A percentile compares a stretch with the other conserved stretches of the same genome.
phyloP scores from a whole-genome alignment of 2,888 invertebrate species.

The Seira ritae region DNA sequence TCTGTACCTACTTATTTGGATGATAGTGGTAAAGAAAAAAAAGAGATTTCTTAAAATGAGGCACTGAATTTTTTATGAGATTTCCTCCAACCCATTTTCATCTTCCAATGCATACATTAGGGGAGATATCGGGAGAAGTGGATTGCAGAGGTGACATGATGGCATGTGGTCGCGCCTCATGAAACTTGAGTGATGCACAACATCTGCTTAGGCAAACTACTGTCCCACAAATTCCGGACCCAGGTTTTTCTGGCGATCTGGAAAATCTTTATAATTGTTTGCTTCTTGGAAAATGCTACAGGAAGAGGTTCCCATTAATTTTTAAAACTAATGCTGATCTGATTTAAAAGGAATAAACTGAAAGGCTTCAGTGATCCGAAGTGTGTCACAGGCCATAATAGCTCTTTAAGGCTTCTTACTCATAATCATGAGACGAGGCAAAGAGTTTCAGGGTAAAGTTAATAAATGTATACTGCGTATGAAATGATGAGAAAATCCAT shows the following conservation, averaged over 20 bases:
- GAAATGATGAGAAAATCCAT: conserved; percentile 37
- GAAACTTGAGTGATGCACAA: background rate
- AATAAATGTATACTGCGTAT: background rate
- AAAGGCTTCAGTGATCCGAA: too few relatives aligned
- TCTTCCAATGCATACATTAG: too few relatives aligned
- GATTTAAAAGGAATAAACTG: too few relatives aligned
- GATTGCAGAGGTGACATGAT: background rate
- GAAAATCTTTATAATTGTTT: background rate
- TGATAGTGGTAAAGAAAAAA: background rate
- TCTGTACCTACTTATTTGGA: background rate
- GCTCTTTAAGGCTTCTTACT: too few relatives aligned
- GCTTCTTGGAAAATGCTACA: too few relatives aligned
- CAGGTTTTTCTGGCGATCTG: too few relatives aligned
- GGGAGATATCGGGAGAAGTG: background rate
- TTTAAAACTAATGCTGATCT: too few relatives aligned
- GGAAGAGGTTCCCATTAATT: too few relatives aligned
- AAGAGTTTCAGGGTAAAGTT: too few relatives aligned
- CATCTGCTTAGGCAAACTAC: background rate
- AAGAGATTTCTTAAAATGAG: background rate
- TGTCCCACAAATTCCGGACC: too few relatives aligned
- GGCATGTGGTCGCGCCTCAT: background rate
- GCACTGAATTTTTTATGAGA: background rate
- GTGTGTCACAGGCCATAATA: too few relatives aligned
- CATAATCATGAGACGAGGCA: too few relatives aligned
- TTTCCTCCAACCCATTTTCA: background rate